Evolutionary conservation across 2,888 invertebrate species (phyloP), one percentile per base, ranked within the genome.

Genomic region (Emmelina monodactyla): DNA sequence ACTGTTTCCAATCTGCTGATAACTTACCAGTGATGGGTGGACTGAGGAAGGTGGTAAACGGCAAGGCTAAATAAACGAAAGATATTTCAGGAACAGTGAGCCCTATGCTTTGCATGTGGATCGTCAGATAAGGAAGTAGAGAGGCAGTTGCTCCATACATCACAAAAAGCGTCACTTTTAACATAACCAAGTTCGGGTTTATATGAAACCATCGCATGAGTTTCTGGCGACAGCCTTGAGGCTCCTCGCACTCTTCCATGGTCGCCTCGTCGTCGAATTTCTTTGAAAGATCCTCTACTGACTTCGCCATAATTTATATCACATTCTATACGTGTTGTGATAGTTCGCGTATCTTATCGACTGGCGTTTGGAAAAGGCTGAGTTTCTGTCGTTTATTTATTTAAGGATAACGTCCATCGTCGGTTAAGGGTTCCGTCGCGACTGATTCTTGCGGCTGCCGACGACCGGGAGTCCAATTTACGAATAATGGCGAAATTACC

Each of bases 71-170:
- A 71, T 93, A 94, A 50, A 94, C 90, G 55, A 92, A 87, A 35
- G 92, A 91, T 42, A 92, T 91, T 78, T 94, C 92, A 51, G 91
- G 88, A 45, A 93, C 88, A 31, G 90, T 89, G 38, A 94, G 80
- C 40, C 94, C 94, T 59, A 94, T 88, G 55, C 91, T 88, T 69
- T 91, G 91, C 94, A 94, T 94, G 73, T 93, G 94, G 47, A 94
- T 88, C 2, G 93, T 91, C 54, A 94, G 72, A 64, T 92, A 94
- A 0, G 94, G 94, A 38, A 94, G 70, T 34, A 94, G 80, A 5
- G 91, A 90, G 34, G 92, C 91, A 22, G 91, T 89, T 33, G 91
- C 93, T 62, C 92, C 91, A 59, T 91, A 91, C 84, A 90, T 88
- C 50, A 91, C 88, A 64, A 92, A 92, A 7, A 92, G 73, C 19